Percentiles rank a stretch among this genome's conserved stretches.
phyloP scores from a whole-genome alignment of 2,888 invertebrate species.

The Ochropleura plecta region DNA sequence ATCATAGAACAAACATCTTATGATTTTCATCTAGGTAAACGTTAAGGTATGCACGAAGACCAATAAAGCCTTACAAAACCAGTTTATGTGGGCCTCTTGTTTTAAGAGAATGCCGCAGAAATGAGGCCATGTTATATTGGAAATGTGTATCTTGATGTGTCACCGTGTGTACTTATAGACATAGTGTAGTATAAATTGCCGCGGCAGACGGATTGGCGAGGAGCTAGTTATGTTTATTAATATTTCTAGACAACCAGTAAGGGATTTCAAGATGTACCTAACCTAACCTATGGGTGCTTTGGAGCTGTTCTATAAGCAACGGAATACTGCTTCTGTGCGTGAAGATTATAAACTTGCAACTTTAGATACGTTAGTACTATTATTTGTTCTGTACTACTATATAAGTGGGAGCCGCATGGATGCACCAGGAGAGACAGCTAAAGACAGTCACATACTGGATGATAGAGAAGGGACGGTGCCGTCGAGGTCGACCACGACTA shows the following conservation, averaged over 20 bases:
- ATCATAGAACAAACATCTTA: constrained; percentile 15
- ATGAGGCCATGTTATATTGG: too few species aligned
- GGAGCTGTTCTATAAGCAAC: background rate
- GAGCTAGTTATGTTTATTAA: background rate
- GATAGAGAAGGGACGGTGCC: too few species aligned
- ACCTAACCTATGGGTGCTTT: background rate
- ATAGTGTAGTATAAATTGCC: background rate
- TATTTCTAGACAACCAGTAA: background rate
- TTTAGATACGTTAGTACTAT: background rate
- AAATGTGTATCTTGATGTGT: too few species aligned
- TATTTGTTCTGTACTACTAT: too few species aligned
- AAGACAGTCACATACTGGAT: too few species aligned
- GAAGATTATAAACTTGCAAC: background rate
- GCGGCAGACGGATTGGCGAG: background rate
- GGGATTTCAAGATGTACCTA: background rate
- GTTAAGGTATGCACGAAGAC: background rate
- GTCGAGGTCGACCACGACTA: too few species aligned
- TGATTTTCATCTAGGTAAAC: background rate
- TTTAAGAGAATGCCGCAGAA: too few species aligned
- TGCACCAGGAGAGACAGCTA: too few species aligned
- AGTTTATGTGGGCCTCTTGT: too few species aligned
- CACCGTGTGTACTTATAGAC: background rate
- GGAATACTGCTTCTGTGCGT: too few species aligned
- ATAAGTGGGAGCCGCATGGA: too few species aligned
- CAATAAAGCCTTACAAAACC: too few species aligned